Conservation (phyloP, 2,113 vertebrate species). For the Pteruthius melanotis region DNA sequence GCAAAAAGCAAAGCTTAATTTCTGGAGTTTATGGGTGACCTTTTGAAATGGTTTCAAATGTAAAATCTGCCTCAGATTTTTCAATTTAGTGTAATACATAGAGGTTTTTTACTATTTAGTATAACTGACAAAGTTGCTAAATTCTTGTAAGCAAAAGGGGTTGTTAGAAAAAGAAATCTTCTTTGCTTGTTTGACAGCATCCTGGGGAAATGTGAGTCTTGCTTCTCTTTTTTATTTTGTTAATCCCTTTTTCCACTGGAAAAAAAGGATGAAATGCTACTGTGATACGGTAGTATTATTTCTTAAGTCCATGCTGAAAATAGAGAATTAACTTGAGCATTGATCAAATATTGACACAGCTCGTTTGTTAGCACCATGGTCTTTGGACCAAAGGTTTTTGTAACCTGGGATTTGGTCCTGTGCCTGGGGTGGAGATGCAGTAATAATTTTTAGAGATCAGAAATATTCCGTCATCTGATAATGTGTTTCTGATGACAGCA, state of each 20-base stretch:
- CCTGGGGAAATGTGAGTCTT: background rate
- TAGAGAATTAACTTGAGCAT: background rate
- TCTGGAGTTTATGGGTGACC: background rate
- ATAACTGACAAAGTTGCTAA: background rate
- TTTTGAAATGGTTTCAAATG: background rate
- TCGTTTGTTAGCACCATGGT: background rate
- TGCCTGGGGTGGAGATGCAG: background rate
- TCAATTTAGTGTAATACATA: background rate
- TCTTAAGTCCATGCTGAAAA: background rate
- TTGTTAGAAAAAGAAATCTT: background rate
- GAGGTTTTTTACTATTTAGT: accelerated
- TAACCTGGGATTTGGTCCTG: background rate
- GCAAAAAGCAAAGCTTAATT: background rate
- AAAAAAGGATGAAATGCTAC: background rate
- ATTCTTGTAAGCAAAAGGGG: background rate
- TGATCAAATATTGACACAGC: background rate
- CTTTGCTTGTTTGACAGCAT: background rate
- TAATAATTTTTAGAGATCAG: background rate
- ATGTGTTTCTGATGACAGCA: background rate
- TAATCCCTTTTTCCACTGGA: background rate
- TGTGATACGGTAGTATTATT: background rate
- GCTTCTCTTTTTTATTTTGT: background rate
- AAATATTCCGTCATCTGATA: background rate
- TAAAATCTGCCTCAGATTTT: background rate
- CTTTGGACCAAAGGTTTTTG: conserved; percentile 10